Evolutionary conservation across 2,888 invertebrate species (phyloP), one percentile per base, ranked within the genome.

Genomic region (Drosophila cracens): DNA sequence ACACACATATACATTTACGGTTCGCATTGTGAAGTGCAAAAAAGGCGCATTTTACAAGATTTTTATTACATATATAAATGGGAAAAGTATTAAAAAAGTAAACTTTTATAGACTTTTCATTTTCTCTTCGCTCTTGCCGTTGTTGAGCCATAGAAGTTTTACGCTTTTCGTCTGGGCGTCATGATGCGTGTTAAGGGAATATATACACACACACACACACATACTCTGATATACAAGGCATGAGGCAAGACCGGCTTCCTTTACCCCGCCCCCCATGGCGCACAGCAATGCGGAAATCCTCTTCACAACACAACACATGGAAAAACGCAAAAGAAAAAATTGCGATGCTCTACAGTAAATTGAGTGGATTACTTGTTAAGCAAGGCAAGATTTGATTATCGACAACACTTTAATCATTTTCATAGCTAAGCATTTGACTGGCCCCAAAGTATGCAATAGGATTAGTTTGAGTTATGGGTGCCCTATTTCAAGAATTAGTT

Each of bases 31-130:
- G 70, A 77, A 89, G 89, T 86, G 86, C 82, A 83, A 83, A 83
- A 89, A 88, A 78, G 87, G 81, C 78, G 87, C 90, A 84, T 90
- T 91, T 90, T 90, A 87, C 90, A 91, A 91, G 89, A 87, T 90
- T 89, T 89, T 89, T 90, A 88, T 91, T 89, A 82, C 87, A 77
- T 81, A 79, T 84, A 84, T 86, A 86, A 90, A 89, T 89, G 90
- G 62, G 87, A 81, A 90, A 89, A 89, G 89, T 90, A 89, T 89
- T 89, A 90, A 90, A 89, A 91, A 91, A 91, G 90, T 90, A 82
- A 90, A 89, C 87, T 88, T 88, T 87, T 86, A 84, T 84, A 83
- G 83, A 85, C 86, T 85, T 78, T 74, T 85, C 88, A 78, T 82
- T 76, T 58, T 43, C 51, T 54, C 68, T 57, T 52, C 46, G 43